phyloP scores from a whole-genome alignment of 2,888 invertebrate species.

The Gnatocerus cornutus region DNA sequence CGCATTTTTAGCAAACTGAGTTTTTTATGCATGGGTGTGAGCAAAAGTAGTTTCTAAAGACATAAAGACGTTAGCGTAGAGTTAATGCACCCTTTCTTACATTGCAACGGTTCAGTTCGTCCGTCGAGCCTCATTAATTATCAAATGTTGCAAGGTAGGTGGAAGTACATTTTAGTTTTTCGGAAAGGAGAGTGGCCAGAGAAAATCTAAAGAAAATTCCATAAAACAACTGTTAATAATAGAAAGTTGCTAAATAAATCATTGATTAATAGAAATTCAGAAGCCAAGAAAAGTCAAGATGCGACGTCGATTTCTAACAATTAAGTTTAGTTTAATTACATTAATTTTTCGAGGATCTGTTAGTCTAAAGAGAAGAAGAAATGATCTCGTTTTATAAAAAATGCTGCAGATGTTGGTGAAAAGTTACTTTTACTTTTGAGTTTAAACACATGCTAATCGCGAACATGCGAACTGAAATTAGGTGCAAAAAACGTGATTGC shows the following conservation, averaged over 20 bases:
- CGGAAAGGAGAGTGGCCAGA: background rate
- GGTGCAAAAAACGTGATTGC: too few species aligned
- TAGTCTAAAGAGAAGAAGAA: background rate
- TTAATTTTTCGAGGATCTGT: slow-evolving; percentile 8
- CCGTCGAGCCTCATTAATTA: slow-evolving; percentile 4
- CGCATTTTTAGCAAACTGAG: background rate
- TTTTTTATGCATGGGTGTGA: slow-evolving; percentile 2
- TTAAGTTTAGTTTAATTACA: slow-evolving; percentile 24
- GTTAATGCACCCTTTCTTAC: slow-evolving; percentile 3
- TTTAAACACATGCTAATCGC: too few species aligned
- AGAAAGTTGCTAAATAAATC: slow-evolving; percentile 28
- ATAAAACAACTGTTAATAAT: slow-evolving; percentile 8
- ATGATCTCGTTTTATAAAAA: background rate
- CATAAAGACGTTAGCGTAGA: background rate
- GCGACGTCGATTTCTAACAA: slow-evolving; percentile 25
- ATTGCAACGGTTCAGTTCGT: background rate
- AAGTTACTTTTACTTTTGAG: background rate
- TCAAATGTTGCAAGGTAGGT: slow-evolving; percentile 1
- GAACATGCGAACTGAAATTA: too few species aligned
- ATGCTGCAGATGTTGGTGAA: slow-evolving; percentile 2
- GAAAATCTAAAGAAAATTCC: slow-evolving; percentile 8
- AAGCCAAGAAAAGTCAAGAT: slow-evolving; percentile 10
- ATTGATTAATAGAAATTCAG: slow-evolving; percentile 14
- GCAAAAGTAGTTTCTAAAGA: background rate
- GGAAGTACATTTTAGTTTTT: slow-evolving; percentile 1